Percentiles rank a stretch among this genome's conserved stretches.
Evolutionary conservation across 2,113 vertebrate species (phyloP).

Genomic region (Herpetotheres cachinnans): DNA sequence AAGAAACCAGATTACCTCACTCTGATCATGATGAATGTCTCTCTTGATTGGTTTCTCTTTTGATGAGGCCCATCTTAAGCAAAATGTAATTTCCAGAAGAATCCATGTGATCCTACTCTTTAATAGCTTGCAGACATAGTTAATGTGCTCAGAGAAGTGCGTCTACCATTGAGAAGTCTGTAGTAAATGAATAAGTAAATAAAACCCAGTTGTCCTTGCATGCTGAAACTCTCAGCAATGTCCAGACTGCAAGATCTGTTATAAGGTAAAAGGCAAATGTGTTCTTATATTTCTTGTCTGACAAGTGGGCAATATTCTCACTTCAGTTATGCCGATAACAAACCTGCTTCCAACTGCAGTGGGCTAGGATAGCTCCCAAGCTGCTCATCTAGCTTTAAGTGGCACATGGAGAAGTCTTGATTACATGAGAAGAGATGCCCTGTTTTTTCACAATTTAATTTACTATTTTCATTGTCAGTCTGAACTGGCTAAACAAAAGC

Average conservation of each 20-base stretch:
- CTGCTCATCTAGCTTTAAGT: neutral
- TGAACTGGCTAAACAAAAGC: neutral
- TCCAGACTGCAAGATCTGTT: neutral
- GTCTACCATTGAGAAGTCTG: neutral
- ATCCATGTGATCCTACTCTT: neutral
- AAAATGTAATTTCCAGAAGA: neutral
- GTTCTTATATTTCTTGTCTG: neutral
- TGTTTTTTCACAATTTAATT: neutral
- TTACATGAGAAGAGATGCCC: neutral
- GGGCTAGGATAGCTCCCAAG: neutral
- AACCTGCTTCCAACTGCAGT: neutral
- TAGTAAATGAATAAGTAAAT: neutral
- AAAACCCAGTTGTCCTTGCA: neutral
- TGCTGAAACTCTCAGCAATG: neutral
- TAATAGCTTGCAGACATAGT: neutral
- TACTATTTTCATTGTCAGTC: neutral
- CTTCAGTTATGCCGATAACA: neutral
- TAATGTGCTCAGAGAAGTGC: neutral
- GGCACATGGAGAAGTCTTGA: neutral
- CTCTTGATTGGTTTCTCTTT: neutral
- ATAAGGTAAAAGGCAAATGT: neutral
- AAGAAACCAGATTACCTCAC: neutral
- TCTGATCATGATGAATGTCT: neutral
- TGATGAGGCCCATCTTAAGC: neutral
- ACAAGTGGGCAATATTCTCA: neutral